Conservation (phyloP, 2,797 vertebrate species). For the Darevskia mixta region DNA sequence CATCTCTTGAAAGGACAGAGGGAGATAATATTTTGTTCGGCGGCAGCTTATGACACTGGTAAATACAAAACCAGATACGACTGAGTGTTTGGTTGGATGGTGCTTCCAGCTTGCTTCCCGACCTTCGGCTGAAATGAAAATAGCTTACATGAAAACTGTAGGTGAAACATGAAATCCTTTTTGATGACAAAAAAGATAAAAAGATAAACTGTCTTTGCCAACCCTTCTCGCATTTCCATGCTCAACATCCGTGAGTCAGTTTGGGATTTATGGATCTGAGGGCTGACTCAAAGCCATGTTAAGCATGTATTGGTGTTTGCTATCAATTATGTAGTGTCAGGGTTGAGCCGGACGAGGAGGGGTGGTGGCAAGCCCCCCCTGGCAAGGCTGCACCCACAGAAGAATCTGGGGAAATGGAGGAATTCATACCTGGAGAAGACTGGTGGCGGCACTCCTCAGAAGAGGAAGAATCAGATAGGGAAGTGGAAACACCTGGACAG, state of each 20-base stretch:
- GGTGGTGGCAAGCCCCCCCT: too few relatives aligned
- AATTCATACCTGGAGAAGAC: too few relatives aligned
- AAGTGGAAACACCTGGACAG: too few relatives aligned
- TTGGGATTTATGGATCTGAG: not conserved
- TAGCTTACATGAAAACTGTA: not conserved
- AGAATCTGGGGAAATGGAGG: too few relatives aligned
- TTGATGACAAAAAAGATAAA: not conserved
- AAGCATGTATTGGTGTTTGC: not conserved
- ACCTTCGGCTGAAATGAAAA: not conserved
- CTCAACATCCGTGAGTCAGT: not conserved
- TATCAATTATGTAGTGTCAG: not conserved
- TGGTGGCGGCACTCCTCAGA: too few relatives aligned
- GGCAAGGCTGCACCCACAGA: too few relatives aligned
- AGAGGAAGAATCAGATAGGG: too few relatives aligned
- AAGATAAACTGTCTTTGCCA: constrained; percentile 3
- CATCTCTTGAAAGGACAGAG: constrained; percentile 40
- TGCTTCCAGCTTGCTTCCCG: not conserved
- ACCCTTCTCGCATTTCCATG: not conserved
- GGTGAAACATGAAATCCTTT: not conserved
- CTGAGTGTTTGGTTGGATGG: not conserved
- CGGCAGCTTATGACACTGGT: constrained; percentile 7
- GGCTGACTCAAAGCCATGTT: not conserved
- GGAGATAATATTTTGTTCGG: constrained; percentile 30
- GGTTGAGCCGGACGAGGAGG: too few relatives aligned
- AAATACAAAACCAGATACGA: constrained; percentile 33